Evolutionary conservation across 2,113 vertebrate species (phyloP).

Genomic region (Monopterus albus): DNA sequence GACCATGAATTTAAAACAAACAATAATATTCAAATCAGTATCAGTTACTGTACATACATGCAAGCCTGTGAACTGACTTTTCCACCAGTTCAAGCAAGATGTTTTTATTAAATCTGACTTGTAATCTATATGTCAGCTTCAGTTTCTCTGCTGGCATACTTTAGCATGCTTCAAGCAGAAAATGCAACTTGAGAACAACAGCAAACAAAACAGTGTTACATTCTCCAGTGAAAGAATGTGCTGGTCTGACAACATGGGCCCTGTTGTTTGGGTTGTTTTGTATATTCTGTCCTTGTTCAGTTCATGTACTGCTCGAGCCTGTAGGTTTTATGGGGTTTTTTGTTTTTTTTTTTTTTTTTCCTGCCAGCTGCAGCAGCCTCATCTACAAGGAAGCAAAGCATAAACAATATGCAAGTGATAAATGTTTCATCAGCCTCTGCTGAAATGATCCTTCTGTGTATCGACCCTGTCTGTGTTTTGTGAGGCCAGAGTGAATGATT

Average conservation of each 20-base stretch:
- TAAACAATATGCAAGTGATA: conserved; percentile 34
- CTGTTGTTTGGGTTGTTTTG: not conserved
- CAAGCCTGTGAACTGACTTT: too few relatives aligned
- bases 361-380: conserved; percentile 20
- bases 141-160: not conserved
- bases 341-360: too few relatives aligned
- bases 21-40: too few relatives aligned
- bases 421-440: conserved; percentile 32
- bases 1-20: too few relatives aligned
- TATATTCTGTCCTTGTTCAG: conserved; percentile 1
- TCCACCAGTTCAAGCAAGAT: not conserved
- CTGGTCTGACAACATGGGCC: not conserved
- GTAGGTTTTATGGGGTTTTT: too few relatives aligned
- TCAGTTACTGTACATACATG: too few relatives aligned
- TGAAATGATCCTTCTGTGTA: not conserved
- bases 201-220: not conserved
- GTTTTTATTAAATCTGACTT: not conserved
- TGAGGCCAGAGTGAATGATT: not conserved
- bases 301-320: not conserved
- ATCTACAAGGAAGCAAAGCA: not conserved
- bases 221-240: conserved; percentile 5
- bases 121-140: not conserved
- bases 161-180: conserved; percentile 8
- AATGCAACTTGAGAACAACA: not conserved
- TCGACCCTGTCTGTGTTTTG: not conserved